Percentiles rank a stretch among this genome's conserved stretches.
Conservation (phyloP, 2,888 invertebrate genomes). For the Drepanosiphum platanoidis region DNA sequence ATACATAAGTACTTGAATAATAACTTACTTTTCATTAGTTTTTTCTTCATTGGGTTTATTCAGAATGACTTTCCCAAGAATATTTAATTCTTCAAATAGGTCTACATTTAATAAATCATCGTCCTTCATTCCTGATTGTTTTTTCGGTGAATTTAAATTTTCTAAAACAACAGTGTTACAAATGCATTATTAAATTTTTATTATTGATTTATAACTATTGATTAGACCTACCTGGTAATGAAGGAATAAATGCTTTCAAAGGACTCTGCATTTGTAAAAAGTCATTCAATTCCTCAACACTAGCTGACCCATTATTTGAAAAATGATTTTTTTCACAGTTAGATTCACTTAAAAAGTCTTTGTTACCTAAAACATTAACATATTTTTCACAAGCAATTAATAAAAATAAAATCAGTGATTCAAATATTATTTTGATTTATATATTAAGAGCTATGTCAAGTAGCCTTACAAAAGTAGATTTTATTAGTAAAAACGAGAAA, state of each 20-base stretch:
- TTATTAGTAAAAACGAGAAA: background rate
- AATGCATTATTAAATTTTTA: background rate
- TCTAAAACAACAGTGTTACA: conserved; percentile 22
- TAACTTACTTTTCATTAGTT: conserved; percentile 30
- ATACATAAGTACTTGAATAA: background rate
- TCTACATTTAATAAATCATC: conserved; percentile 2
- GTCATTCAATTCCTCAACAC: conserved; percentile 15
- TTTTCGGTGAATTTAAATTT: conserved; percentile 2
- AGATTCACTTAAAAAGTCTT: conserved; percentile 35
- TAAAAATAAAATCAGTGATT: background rate
- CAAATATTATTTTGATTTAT: background rate
- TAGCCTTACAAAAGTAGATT: background rate
- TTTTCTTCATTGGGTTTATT: conserved; percentile 44
- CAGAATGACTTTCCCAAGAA: conserved; percentile 44
- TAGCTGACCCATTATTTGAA: conserved; percentile 20
- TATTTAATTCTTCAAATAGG: conserved; percentile 56
- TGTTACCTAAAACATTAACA: conserved; percentile 13
- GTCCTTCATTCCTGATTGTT: background rate
- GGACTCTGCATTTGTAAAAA: conserved; percentile 49
- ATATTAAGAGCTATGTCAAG: too few relatives aligned
- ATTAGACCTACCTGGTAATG: conserved; percentile 11
- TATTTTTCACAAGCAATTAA: background rate
- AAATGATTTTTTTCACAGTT: conserved; percentile 19
- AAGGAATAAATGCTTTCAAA: conserved; percentile 21
- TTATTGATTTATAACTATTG: background rate